Percentiles rank a stretch among this genome's conserved stretches.
These are phyloP conservation scores for Zingel zingel DNA, from an alignment of 2,113 vertebrate genomes.

Conservation along the genomic window DNA sequence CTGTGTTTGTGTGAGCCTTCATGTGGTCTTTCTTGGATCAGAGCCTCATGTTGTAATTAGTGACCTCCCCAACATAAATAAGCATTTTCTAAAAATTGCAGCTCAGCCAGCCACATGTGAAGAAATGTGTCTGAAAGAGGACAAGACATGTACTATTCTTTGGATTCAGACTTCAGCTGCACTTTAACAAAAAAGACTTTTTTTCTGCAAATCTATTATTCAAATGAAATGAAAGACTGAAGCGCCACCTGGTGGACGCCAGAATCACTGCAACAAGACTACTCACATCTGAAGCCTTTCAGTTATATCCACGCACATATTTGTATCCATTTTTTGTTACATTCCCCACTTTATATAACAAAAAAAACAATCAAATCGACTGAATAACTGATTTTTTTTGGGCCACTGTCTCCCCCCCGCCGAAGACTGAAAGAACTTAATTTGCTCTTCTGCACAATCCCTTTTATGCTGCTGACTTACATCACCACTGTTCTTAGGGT, in stretches of 20 bases:
- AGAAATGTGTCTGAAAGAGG: background rate
- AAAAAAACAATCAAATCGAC: no score
- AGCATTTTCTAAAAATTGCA: background rate
- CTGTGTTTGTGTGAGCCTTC: background rate
- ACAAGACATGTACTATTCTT: background rate
- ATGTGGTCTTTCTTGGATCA: background rate
- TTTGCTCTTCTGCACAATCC: no score
- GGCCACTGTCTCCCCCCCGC: no score
- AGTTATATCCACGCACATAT: no score
- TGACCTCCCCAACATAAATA: background rate
- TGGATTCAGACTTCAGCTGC: background rate
- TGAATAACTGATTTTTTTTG: no score
- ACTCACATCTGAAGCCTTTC: background rate
- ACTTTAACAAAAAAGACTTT: background rate
- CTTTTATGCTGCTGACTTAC: no score
- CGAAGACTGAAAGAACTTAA: no score
- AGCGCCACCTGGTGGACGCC: conserved; percentile 14
- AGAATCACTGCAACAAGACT: background rate
- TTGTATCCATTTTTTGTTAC: no score
- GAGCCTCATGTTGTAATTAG: conserved; percentile 13
- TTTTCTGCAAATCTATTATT: background rate
- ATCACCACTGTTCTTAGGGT: no score
- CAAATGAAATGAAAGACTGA: background rate
- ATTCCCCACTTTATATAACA: no score
- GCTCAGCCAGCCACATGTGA: background rate